Conservation (phyloP, 2,797 vertebrate species). For the Acropternis orthonyx region DNA sequence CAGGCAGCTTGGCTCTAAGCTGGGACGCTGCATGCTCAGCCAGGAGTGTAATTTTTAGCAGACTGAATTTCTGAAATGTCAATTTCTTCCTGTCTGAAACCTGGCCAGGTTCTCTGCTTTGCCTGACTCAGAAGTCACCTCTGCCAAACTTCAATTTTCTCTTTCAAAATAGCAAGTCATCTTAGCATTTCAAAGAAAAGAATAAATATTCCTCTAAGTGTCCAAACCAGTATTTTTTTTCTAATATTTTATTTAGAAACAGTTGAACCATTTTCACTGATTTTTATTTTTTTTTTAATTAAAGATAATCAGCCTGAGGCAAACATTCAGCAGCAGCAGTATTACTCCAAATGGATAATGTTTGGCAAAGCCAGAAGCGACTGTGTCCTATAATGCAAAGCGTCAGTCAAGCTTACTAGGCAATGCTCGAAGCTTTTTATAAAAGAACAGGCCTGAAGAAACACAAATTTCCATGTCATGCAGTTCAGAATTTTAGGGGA, state of each 20-base stretch:
- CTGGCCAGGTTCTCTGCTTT: not conserved
- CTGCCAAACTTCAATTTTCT: not conserved
- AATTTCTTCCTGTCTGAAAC: not conserved
- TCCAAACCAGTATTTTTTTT: not conserved
- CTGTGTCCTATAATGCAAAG: not conserved
- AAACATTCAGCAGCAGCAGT: not conserved
- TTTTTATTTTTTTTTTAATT: not conserved
- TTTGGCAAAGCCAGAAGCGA: slow-evolving; percentile 13
- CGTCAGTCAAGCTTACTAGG: not conserved
- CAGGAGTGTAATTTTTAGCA: not conserved
- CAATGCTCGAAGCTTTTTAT: not conserved
- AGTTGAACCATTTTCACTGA: not conserved
- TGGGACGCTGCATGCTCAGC: not conserved
- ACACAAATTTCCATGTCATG: not conserved
- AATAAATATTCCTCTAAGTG: not conserved
- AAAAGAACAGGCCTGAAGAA: not conserved
- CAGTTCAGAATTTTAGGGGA: not conserved
- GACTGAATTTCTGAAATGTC: not conserved
- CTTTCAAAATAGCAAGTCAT: not conserved
- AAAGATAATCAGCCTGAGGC: not conserved
- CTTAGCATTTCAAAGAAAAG: not conserved
- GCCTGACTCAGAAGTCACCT: not conserved
- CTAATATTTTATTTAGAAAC: not conserved
- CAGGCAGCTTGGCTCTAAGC: not conserved
- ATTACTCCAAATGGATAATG: not conserved